Percentiles rank a stretch among this genome's conserved stretches.
Evolutionary conservation across 2,888 invertebrate species (phyloP).

Genomic region (Cerceris rybyensis): DNA sequence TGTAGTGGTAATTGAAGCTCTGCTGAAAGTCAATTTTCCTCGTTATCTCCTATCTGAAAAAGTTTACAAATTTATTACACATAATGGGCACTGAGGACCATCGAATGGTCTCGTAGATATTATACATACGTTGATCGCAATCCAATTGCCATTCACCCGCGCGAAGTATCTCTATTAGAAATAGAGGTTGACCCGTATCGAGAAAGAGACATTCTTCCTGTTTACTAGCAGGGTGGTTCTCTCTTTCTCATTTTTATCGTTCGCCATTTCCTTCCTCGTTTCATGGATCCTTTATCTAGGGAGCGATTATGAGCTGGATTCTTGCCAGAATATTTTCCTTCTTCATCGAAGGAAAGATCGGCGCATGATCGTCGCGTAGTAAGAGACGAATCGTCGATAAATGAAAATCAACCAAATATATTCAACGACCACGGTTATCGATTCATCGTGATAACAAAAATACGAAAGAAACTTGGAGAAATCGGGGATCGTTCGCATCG

Average conservation of each 20-base stretch:
- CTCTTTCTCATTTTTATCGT: conserved; percentile 23
- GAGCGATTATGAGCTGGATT: conserved; percentile 44
- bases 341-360: not conserved
- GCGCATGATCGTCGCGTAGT: not conserved
- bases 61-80: too few species aligned
- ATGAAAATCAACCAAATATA: conserved; percentile 1
- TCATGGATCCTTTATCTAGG: conserved; percentile 35
- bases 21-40: too few species aligned
- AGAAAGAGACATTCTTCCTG: not conserved
- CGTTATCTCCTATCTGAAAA: too few species aligned
- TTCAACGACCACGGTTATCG: conserved; percentile 2
- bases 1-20: too few species aligned
- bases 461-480: conserved; percentile 8
- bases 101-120: too few species aligned
- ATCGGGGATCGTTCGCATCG: not conserved
- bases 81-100: too few species aligned
- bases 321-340: conserved; percentile 25
- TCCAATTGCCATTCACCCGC: not conserved
- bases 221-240: not conserved
- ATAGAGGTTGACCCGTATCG: not conserved
- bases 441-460: conserved; percentile 14
- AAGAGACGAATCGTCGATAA: conserved; percentile 4
- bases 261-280: conserved; percentile 25
- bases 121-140: too few species aligned
- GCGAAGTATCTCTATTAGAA: not conserved